Evolutionary conservation across 2,113 vertebrate species (phyloP), one percentile per base, ranked within the genome.

Genomic region (Aptenodytes patagonicus): DNA sequence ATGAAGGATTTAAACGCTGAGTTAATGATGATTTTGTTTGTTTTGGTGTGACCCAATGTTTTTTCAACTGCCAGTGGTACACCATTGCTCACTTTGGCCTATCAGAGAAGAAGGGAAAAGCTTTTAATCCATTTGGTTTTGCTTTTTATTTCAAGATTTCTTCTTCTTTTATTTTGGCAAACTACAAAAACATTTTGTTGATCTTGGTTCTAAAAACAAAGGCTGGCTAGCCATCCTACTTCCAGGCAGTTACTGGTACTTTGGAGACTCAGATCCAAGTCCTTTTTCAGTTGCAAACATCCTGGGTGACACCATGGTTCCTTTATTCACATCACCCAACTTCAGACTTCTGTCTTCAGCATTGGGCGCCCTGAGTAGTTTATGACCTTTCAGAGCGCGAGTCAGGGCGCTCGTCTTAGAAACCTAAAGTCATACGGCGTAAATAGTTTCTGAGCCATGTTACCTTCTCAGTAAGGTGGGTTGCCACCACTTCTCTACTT

Each of bases 381-480:
- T 54, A 32, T 42, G 42, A 72, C 38, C 31, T 52, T 68, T 64
- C 29, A 44, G 65, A 69, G 47, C 0, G 0, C 6, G 5, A 89
- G 34, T 54, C 54, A n/a, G 10, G 38, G 80, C 1, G 1, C 19
- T 58, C 44, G 6, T 82, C 20, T 78, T 47, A 69, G 44, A 92
- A 86, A 69, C 49, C 46, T 78, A 6, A 77, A 85, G 12, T 42
- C 49, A 60, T 60, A 34, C 0, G 0, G 8, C 0, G 0, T 51
- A 55, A 66, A 40, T 46, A 47, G 29, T 72, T 83, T 87, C 55
- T 80, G 36, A 76, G 31, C 65, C 2, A 0, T 38, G 14, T n/a
- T 36, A 36, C 22, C 18, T 62, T 62, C 61, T 92, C 1, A 5
- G 34, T 46, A 22, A 51, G 17, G 29, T 40, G 25, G 36, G 31